These are phyloP conservation scores for Gastrophysa polygoni DNA, from an alignment of 2,888 invertebrate genomes.

Conservation along the genomic window DNA sequence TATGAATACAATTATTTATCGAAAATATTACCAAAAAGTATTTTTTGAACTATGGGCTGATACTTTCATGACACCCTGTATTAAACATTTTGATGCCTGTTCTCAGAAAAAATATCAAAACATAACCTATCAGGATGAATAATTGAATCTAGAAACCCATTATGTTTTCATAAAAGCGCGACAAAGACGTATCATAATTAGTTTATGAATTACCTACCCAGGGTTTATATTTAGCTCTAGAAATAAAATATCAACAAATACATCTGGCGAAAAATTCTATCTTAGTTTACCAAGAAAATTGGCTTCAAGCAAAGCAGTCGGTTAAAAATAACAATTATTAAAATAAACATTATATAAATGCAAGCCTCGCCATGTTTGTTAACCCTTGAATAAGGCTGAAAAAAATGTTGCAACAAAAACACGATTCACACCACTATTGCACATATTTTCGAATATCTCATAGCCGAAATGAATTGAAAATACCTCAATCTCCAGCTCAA, in stretches of 20 bases:
- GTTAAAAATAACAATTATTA: constrained; percentile 40
- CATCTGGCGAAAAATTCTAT: constrained; percentile 19
- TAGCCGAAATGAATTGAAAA: constrained; percentile 27
- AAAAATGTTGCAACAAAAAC: constrained; percentile 54
- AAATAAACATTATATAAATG: constrained; percentile 48
- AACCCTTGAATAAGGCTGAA: constrained; percentile 56
- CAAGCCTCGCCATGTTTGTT: constrained; percentile 58
- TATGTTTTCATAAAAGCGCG: constrained; percentile 2
- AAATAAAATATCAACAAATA: constrained; percentile 27
- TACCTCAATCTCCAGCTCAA: constrained; percentile 44
- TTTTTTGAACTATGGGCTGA: too few relatives aligned
- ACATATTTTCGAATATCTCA: constrained; percentile 25
- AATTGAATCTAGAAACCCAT: constrained; percentile 15
- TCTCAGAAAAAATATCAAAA: constrained; percentile 22
- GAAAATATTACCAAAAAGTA: too few relatives aligned
- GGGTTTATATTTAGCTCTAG: constrained; percentile 30
- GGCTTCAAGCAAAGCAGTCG: constrained; percentile 16
- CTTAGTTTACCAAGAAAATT: constrained; percentile 22
- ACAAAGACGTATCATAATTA: constrained; percentile 34
- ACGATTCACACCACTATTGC: constrained; percentile 45
- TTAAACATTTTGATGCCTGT: too few relatives aligned
- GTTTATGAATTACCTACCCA: not conserved
- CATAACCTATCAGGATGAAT: constrained; percentile 29
- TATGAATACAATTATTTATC: too few relatives aligned
- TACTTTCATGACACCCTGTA: not conserved